Conservation (phyloP, 2,797 vertebrate genomes). For the Notolepis coatsorum region DNA sequence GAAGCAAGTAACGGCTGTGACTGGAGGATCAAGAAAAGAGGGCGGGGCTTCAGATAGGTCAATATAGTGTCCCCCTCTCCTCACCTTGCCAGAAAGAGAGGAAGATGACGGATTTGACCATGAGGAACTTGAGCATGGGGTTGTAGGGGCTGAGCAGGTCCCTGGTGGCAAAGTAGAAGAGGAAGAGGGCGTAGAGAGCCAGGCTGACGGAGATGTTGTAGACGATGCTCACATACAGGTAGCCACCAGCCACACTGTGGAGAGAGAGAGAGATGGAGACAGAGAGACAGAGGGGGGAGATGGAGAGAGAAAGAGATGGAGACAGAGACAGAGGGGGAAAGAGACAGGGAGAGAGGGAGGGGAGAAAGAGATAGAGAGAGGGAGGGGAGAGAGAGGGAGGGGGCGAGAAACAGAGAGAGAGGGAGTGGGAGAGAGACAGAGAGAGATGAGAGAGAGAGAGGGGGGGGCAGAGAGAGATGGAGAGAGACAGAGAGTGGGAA, state of each 20-base stretch:
- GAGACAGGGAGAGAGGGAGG: neutral
- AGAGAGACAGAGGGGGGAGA: neutral
- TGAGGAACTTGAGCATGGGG: constrained; percentile 97
- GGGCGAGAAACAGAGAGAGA: too few species aligned
- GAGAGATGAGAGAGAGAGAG: too few species aligned
- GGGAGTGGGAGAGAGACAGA: too few species aligned
- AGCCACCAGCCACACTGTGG: constrained; percentile 90
- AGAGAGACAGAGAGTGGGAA: too few species aligned
- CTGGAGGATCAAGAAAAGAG: constrained; percentile 6
- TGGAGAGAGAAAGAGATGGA: too few species aligned
- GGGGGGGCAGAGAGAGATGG: too few species aligned
- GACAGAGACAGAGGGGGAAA: too few species aligned
- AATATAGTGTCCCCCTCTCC: constrained; percentile 39
- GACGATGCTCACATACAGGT: constrained; percentile 95
- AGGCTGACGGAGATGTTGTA: constrained; percentile 97
- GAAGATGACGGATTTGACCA: constrained; percentile 99
- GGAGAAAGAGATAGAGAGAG: too few species aligned
- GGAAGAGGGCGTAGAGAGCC: constrained; percentile 95
- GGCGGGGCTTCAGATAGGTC: accelerated
- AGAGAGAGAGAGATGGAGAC: neutral
- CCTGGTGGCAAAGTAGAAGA: constrained; percentile 94
- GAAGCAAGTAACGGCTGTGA: too few species aligned
- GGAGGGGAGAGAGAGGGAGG: too few species aligned
- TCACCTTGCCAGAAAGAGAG: constrained; percentile 99
- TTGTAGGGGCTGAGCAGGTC: constrained; percentile 94